Evolutionary conservation across 2,797 vertebrate species (phyloP), one percentile per base, ranked within the genome.

Genomic region (Hydrocynus forskahlii): DNA sequence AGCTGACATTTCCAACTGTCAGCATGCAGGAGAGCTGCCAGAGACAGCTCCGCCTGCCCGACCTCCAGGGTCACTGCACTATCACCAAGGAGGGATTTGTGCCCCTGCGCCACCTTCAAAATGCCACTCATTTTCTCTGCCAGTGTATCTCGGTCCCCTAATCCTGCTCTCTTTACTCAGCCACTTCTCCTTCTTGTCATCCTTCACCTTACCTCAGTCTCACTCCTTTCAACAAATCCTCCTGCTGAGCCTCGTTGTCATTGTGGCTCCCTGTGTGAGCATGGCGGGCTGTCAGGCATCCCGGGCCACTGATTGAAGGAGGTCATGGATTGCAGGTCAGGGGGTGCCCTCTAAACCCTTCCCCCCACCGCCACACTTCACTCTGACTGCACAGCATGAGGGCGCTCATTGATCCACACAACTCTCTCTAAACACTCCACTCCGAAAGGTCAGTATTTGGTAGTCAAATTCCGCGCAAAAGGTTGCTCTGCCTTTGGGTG

Each of bases 391-490:
- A 23, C 83, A 82, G 85, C 75, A 70, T 76, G 82, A 75, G 76
- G 83, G n/a, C 60, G 29, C 68, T 81, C 86, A 86, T 83, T 86
- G 84, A 88, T 88, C 86, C 75, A 66, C 66, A 78, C 77, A 62
- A 23, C 35, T 70, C 79, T 72, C 73, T 79, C 78, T 81, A 85
- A 82, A 88, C 23, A 52, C 77, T 60, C 13, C 57, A 12, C 10
- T 67, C 52, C 1, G 78, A 87, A 89, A 89, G 87, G 88, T 89
- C 86, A 84, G 70, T 69, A 89, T 86, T 88, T 87, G 85, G 85
- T 82, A 89, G 81, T 88, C 86, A 87, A 85, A 88, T 88, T 75
- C 79, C 60, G 55, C n/a, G 57, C 62, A 67, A 86, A 85, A 82
- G 86, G 73, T 74, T 76, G 66, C 77, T 76, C 69, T 71, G 69